Conservation (phyloP, 2,113 vertebrate genomes). For the Plectropomus leopardus region DNA sequence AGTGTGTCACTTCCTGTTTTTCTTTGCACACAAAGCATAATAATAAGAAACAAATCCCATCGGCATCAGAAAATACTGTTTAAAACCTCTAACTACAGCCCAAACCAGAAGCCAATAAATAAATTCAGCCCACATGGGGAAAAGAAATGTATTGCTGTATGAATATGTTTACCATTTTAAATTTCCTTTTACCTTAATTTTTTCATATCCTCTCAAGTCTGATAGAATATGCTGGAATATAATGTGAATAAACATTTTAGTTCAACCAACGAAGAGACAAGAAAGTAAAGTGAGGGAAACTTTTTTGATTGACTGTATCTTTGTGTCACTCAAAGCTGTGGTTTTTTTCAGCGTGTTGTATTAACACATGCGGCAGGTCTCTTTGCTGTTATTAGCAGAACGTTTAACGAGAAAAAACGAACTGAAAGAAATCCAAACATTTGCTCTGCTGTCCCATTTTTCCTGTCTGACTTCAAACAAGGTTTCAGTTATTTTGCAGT, state of each 20-base stretch:
- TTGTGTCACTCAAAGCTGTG: neutral
- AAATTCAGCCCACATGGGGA: slow-evolving; percentile 1
- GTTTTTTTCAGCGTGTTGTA: neutral
- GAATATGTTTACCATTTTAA: slow-evolving; percentile 18
- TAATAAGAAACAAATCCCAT: slow-evolving; percentile 29
- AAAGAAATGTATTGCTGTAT: neutral
- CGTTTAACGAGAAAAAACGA: slow-evolving; percentile 18
- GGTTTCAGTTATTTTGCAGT: slow-evolving; percentile 34
- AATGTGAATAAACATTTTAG: slow-evolving; percentile 22
- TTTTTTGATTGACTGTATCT: neutral
- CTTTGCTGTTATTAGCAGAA: slow-evolving; percentile 17
- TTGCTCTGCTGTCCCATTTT: slow-evolving; percentile 33
- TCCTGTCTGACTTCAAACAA: slow-evolving; percentile 41
- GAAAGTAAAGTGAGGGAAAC: neutral
- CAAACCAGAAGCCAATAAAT: slow-evolving; percentile 24
- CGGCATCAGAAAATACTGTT: slow-evolving; percentile 23
- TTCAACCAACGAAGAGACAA: neutral
- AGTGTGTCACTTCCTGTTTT: slow-evolving; percentile 12
- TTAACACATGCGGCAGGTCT: neutral
- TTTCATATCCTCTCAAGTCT: slow-evolving; percentile 2
- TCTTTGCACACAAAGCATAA: neutral
- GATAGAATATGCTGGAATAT: neutral
- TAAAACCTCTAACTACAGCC: slow-evolving; percentile 6
- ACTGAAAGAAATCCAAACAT: slow-evolving; percentile 24
- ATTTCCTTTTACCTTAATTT: slow-evolving; percentile 5